phyloP scores from a whole-genome alignment of 2,888 invertebrate genomes.

The Amphipyra tragopoginis region DNA sequence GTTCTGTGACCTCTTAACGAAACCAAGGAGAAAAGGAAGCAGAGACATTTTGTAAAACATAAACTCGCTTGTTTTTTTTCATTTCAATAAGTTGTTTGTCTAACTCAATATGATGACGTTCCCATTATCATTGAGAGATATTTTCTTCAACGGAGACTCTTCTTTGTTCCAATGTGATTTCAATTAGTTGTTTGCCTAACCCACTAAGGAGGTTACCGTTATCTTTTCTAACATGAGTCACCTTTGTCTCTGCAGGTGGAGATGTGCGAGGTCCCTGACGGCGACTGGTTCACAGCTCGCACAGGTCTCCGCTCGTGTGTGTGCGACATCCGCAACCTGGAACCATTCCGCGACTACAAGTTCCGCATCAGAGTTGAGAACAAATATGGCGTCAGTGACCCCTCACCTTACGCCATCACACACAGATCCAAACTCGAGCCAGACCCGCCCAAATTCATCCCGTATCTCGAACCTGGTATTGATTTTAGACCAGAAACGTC shows the following conservation, averaged over 20 bases:
- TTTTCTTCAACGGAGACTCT: no score
- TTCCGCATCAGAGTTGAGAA: slow-evolving; percentile 99
- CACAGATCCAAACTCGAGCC: slow-evolving; percentile 94
- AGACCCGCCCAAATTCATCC: slow-evolving; percentile 94
- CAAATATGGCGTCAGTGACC: slow-evolving; percentile 98
- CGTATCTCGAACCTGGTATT: slow-evolving; percentile 94
- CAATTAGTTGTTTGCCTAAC: no score
- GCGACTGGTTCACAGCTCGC: slow-evolving; percentile 97
- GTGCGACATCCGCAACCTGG: slow-evolving; percentile 96
- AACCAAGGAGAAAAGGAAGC: no score
- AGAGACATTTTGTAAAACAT: no score
- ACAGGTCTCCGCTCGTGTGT: slow-evolving; percentile 96
- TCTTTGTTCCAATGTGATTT: no score
- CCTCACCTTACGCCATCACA: slow-evolving; percentile 96
- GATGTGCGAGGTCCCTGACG: slow-evolving; percentile 97
- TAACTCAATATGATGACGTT: no score
- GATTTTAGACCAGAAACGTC: slow-evolving; percentile 96
- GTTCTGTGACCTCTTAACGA: no score
- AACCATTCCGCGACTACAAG: slow-evolving; percentile 98
- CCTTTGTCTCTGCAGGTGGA: slow-evolving; percentile 90
- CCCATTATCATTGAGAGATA: no score
- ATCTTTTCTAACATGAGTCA: neutral
- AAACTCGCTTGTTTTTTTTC: no score
- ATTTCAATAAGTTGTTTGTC: no score
- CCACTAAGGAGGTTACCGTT: neutral